Base-by-base conservation (phyloP, 2,113 vertebrate species). In the Odocoileus hemionus region DNA sequence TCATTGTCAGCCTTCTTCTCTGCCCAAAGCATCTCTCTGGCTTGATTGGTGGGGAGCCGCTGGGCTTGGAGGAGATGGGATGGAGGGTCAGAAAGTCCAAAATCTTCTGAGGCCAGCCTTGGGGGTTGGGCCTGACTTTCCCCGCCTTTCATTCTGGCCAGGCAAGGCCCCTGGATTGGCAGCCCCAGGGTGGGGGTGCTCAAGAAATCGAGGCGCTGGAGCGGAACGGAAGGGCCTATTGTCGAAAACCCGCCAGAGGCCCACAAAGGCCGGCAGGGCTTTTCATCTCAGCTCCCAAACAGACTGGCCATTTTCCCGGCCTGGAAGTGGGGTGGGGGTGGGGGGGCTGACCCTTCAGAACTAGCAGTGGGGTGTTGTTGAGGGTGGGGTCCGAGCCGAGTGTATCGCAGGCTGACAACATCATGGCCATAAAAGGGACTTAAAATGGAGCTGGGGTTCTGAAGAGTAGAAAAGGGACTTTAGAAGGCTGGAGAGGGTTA, bases 241-340 rank as follows among this genome's bases (percentile, higher is more conserved):
- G 98, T 98, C 93, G 93, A 87, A 97, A 98, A 96, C 97, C 97
- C 97, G 97, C 97, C 98, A 97, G 96, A 97, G 96, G 97, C 97
- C 97, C 98, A 98, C 98, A 98, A 98, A 98, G 96, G 97, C 97
- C 91, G 82, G 89, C 95, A 60, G 36, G 78, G 97, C 97, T 98
- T 98, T 98, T 98, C 97, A 98, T 98, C 98, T 98, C 91, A 30
- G 93, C 82, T 98, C 83, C 97, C 95, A 98, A 97, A 98, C 97
- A 98, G 97, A 97, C 97, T 98, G 97, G 97, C 97, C 98, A 98
- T 98, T 98, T 98, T 98, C 98, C 97, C 2, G 95, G 97, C 94
- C 89, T 45, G 28, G 83, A 78, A 91, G 39, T 39, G 2, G 36
- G 58, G 36, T 93, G 33, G 50, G 33, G 12, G 47, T 21, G 10